phyloP scores from a whole-genome alignment of 2,888 invertebrate genomes.

The Noctua comes region DNA sequence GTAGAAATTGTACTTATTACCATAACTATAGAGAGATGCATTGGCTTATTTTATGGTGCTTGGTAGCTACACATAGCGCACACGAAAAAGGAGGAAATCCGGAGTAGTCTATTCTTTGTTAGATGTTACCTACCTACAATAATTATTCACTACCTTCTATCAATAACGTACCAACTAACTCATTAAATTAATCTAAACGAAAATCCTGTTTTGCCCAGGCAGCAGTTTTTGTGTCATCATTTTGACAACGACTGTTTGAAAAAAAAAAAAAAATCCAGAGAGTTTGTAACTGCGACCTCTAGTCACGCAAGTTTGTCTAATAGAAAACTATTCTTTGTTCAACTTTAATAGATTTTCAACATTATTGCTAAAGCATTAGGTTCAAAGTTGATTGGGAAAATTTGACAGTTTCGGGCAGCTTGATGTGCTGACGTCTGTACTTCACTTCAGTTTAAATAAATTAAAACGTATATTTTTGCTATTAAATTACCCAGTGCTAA shows the following conservation, averaged over 20 bases:
- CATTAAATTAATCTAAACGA: background rate
- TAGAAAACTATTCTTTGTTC: background rate
- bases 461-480: background rate
- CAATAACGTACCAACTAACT: constrained; percentile 2
- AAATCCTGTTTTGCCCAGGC: background rate
- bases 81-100: constrained; percentile 23
- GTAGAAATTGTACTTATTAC: background rate
- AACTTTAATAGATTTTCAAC: no score
- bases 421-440: no score
- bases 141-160: background rate
- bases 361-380: no score
- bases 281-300: constrained; percentile 19
- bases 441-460: background rate
- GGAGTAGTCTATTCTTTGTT: background rate
- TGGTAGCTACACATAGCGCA: background rate
- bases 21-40: background rate
- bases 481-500: background rate
- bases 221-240: constrained; percentile 3
- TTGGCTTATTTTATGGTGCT: background rate
- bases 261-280: no score
- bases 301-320: constrained; percentile 33
- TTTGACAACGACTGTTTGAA: constrained; percentile 25
- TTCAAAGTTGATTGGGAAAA: no score
- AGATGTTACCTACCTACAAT: background rate
- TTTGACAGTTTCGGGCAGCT: no score